phyloP scores from a whole-genome alignment of 2,113 vertebrate genomes.

The Dendrocopos noguchii region DNA sequence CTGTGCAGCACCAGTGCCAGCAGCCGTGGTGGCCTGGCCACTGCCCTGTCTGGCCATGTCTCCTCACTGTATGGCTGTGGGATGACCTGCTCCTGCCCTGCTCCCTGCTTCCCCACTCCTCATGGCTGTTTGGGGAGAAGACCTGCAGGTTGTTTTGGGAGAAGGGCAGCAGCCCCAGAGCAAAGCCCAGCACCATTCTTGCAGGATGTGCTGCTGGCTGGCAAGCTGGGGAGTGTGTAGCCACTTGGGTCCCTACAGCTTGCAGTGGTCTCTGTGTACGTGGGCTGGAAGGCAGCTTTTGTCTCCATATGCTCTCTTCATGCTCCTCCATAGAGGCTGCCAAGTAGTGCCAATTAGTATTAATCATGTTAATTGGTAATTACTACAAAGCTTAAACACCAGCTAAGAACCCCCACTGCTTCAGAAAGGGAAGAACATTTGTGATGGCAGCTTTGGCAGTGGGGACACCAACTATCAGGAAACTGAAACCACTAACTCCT shows the following conservation, averaged over 20 bases:
- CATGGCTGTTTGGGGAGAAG: not conserved
- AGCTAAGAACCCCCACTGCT: not conserved
- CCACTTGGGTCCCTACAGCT: not conserved
- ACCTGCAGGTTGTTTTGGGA: not conserved
- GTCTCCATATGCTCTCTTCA: not conserved
- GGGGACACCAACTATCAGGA: not conserved
- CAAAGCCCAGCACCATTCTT: fast-evolving
- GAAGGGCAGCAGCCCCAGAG: not conserved
- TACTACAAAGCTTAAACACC: not conserved
- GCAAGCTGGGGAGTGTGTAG: fast-evolving
- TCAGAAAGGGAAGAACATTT: not conserved
- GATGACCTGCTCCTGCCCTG: not conserved
- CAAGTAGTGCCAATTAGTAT: not conserved
- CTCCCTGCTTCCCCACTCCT: not conserved
- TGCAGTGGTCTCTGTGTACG: not conserved
- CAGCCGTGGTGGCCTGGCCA: not conserved
- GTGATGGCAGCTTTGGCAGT: not conserved
- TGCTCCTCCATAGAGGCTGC: not conserved
- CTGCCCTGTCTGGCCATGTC: fast-evolving
- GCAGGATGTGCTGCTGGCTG: not conserved
- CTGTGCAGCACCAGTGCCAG: fast-evolving
- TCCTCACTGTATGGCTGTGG: not conserved
- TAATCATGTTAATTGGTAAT: fast-evolving
- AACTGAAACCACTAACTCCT: not conserved
- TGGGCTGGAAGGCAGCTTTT: not conserved